phyloP scores from a whole-genome alignment of 2,113 vertebrate genomes.

The Anolis carolinensis region DNA sequence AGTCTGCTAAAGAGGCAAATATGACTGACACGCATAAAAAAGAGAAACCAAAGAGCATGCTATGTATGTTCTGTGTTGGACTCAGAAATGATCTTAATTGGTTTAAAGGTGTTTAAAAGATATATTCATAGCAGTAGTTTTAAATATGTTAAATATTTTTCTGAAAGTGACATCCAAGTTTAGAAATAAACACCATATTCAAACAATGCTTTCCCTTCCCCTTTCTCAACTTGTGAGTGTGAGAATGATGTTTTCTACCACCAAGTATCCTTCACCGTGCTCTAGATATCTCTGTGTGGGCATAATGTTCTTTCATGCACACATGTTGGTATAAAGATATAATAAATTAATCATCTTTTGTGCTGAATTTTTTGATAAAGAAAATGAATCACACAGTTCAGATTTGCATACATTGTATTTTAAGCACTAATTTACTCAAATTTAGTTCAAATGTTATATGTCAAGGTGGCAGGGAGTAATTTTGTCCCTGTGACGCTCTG shows the following conservation, averaged over 20 bases:
- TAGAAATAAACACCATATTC: not conserved
- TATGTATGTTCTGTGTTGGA: not conserved
- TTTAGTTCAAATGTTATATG: no score
- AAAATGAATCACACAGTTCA: not conserved
- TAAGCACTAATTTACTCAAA: no score
- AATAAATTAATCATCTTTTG: not conserved
- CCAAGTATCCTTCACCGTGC: not conserved
- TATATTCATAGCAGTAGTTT: not conserved
- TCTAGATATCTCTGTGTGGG: not conserved
- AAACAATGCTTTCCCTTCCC: not conserved
- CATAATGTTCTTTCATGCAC: not conserved
- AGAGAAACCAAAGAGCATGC: not conserved
- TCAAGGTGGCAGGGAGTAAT: no score
- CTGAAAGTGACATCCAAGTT: not conserved
- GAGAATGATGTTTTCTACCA: not conserved
- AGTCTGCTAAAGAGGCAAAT: constrained; percentile 11
- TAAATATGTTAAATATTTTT: not conserved
- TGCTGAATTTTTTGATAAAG: not conserved
- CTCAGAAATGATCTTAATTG: not conserved
- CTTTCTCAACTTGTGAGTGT: not conserved
- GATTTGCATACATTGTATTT: no score
- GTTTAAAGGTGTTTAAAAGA: not conserved
- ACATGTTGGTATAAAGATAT: no score
- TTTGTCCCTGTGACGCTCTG: no score
- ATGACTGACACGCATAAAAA: not conserved